Conservation (phyloP, 2,888 invertebrate genomes). For the Prosopocoilus inquinatus region DNA sequence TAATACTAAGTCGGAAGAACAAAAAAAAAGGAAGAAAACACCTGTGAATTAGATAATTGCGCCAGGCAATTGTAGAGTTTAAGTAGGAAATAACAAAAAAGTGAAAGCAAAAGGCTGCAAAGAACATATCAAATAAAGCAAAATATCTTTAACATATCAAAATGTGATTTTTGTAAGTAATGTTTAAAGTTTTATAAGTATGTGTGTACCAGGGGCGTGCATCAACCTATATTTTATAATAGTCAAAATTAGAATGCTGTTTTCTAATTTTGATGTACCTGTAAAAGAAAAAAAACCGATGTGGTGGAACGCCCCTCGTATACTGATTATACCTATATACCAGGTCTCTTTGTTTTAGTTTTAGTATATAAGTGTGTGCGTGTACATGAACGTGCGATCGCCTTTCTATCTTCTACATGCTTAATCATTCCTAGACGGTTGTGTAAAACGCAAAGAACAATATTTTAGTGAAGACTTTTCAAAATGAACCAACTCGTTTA, state of each 20-base stretch:
- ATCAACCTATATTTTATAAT: neutral
- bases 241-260: too few species aligned
- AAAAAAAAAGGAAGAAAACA: neutral
- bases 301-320: neutral
- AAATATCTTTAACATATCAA: constrained; percentile 25
- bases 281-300: neutral
- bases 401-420: constrained; percentile 10
- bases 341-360: constrained; percentile 10
- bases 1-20: neutral
- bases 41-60: neutral
- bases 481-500: too few species aligned
- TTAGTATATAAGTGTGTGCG: constrained; percentile 5
- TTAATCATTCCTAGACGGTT: neutral
- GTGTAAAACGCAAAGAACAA: neutral
- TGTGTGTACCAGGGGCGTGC: neutral
- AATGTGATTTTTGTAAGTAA: constrained; percentile 17
- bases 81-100: neutral
- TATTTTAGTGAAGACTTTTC: neutral
- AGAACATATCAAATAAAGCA: constrained; percentile 27
- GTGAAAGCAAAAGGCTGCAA: constrained; percentile 19
- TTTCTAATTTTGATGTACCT: neutral
- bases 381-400: constrained; percentile 5
- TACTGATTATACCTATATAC: neutral
- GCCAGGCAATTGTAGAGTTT: too few species aligned
- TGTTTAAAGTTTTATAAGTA: neutral